Base-by-base conservation (phyloP, 2,888 invertebrate species). In the Leptopilina syphax region DNA sequence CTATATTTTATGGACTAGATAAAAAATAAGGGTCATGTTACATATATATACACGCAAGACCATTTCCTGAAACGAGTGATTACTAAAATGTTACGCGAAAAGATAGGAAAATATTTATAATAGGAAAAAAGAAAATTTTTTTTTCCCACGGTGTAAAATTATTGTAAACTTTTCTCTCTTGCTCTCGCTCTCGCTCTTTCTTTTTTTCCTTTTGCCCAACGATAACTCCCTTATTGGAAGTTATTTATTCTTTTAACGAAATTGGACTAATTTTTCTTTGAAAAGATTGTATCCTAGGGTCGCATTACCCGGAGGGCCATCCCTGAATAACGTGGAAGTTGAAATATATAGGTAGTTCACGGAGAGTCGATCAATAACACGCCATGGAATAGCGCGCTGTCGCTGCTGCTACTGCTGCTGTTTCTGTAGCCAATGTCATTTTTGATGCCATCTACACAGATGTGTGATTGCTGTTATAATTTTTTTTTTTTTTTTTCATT, bases 301-400 rank as follows among this genome's bases (percentile, higher is more conserved):
- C 82, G 82, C 80, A 85, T 83, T 83, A 85, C 86, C 86, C 86
- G 85, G 83, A 84, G 86, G 87, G 85, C 84, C 89, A 87, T 84
- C 86, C 82, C 85, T 85, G 87, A 87, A 86, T 87, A 81, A 81
- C 83, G 85, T 81, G 84, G 81, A 81, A 82, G 84, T 83, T 80
- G 83, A 76, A 82, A 81, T 83, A 83, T 67, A 67, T 67, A 67
- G 67, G 67, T 67, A 41, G 67, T 67, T 54, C 57, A n/a, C 24
- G 86, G 86, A 86, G 86, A 87, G 85, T 89, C 91, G 91, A 91
- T 91, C 91, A 91, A 92, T 91, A 91, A 91, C 89, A 89, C 89
- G 88, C 90, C 90, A 91, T 89, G 86, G 88, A 88, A 89, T 88
- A 88, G 89, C 90, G 89, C 90, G 90, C 89, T 89, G 85, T 86